These are phyloP conservation scores for Catocala sponsa DNA, from an alignment of 2,888 invertebrate genomes.

Conservation along the genomic window DNA sequence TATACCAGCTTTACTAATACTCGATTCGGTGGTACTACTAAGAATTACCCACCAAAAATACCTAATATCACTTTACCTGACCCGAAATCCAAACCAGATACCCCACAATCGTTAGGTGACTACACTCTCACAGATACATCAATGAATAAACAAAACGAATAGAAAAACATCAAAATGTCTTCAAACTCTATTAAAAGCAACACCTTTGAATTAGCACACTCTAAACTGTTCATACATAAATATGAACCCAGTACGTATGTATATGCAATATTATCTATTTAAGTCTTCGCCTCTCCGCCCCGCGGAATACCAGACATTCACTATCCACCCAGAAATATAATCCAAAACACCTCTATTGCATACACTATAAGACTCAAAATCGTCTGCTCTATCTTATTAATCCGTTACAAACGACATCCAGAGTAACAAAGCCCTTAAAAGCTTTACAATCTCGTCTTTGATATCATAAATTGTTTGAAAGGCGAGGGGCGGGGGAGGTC, in stretches of 20 bases:
- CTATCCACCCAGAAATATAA: constrained; percentile 41
- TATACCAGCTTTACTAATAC: no score
- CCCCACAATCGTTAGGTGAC: no score
- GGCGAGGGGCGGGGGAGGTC: constrained; percentile 62
- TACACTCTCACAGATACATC: no score
- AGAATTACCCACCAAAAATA: no score
- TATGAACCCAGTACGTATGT: constrained; percentile 37
- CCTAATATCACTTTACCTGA: no score
- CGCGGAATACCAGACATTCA: constrained; percentile 67
- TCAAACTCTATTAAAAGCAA: constrained; percentile 1
- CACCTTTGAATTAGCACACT: constrained; percentile 17
- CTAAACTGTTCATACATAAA: constrained; percentile 22
- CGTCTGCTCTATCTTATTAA: constrained; percentile 44
- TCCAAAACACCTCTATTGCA: constrained; percentile 34
- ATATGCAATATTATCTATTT: constrained; percentile 69
- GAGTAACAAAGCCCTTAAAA: constrained; percentile 56
- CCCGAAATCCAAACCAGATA: no score
- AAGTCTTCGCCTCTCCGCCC: constrained; percentile 80
- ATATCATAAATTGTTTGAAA: constrained; percentile 19
- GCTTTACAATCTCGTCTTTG: constrained; percentile 27
- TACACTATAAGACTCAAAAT: constrained; percentile 47
- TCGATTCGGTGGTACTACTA: no score
- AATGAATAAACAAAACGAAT: no score
- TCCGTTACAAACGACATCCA: constrained; percentile 58
- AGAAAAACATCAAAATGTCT: background rate